Percentiles rank a stretch among this genome's conserved stretches.
Conservation (phyloP, 1,140 invertebrate species). For the Tetramorium simillimum region DNA sequence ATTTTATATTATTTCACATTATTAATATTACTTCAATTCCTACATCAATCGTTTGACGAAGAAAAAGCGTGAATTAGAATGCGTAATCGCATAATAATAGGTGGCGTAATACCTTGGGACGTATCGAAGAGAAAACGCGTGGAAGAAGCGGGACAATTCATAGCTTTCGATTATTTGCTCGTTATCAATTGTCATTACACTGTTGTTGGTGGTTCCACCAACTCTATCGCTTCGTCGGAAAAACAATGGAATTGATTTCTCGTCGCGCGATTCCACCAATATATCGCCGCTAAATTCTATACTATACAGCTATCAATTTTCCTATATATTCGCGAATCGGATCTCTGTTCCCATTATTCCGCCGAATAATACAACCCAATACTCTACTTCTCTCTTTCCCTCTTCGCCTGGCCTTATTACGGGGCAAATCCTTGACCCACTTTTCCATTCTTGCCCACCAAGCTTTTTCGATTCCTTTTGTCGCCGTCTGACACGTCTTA, state of each 20-base stretch:
- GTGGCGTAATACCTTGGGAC: neutral
- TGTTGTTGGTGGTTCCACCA: no score
- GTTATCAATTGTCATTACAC: slow-evolving; percentile 26
- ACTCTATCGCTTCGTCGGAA: neutral
- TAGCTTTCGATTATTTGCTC: slow-evolving; percentile 10
- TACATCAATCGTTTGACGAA: neutral
- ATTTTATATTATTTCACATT: neutral
- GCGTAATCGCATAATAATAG: neutral
- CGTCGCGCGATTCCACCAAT: slow-evolving; percentile 1
- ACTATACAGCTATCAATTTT: slow-evolving; percentile 43
- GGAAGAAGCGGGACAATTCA: slow-evolving; percentile 7
- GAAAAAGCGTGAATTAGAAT: neutral
- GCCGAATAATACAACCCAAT: slow-evolving; percentile 52
- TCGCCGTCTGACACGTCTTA: slow-evolving; percentile 13
- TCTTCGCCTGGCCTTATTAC: slow-evolving; percentile 25
- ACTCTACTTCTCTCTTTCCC: slow-evolving; percentile 9
- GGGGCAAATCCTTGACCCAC: slow-evolving; percentile 48
- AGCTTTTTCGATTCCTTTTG: slow-evolving; percentile 44
- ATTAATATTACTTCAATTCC: neutral
- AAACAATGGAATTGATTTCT: slow-evolving; percentile 48
- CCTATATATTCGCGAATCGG: slow-evolving; percentile 29
- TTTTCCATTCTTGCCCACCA: slow-evolving; percentile 23
- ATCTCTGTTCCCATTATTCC: slow-evolving; percentile 25
- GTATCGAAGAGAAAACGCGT: neutral
- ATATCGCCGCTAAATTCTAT: neutral